Base-by-base conservation (phyloP, 2,113 vertebrate species). In the Cairina moschata region DNA sequence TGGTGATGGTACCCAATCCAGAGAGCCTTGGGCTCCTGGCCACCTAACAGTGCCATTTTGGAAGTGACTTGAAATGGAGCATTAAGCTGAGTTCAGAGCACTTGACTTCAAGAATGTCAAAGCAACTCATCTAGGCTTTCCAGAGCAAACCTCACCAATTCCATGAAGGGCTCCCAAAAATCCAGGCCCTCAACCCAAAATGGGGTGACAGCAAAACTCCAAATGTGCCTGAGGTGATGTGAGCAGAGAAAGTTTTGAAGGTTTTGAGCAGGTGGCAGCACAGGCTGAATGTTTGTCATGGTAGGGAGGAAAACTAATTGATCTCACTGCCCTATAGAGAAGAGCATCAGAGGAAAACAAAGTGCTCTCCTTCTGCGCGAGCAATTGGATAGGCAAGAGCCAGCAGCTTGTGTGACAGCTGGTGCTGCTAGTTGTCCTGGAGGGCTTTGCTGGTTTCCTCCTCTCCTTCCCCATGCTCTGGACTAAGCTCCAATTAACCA, bases 371-470 rank as follows among this genome's bases (percentile, higher is more conserved):
- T 93, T 80, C 59, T 77, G 74, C 1, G 3, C 9, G 52, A 87
- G 58, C 69, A 72, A 48, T 68, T 48, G 54, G 62, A 87, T 40
- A 95, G 91, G 81, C 74, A 90, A 85, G 50, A 95, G 55, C 44
- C 75, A 95, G 94, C 95, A 97, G 95, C 94, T 83, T 97, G 93
- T 85, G 94, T 73, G 89, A 95, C 94, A 96, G 93, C 91, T 96
- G 93, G 91, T 96, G 84, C 58, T 90, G 44, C 74, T 76, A 50
- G 81, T 76, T 87, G 93, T 91, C 90, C 94, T 96, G 94, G 91
- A 94, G 94, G 87, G 91, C 44, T 66, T 20, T 58, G 44, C 44
- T 3, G 11, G 56, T 69, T 54, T 91, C 65, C 38, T 91, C 29
- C 65, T 88, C 65, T 81, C 65, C 50, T 92, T 69, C 50, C 46